Percentiles rank a stretch among this genome's conserved stretches.
Evolutionary conservation across 2,113 vertebrate species (phyloP).

Genomic region (Anolis carolinensis): DNA sequence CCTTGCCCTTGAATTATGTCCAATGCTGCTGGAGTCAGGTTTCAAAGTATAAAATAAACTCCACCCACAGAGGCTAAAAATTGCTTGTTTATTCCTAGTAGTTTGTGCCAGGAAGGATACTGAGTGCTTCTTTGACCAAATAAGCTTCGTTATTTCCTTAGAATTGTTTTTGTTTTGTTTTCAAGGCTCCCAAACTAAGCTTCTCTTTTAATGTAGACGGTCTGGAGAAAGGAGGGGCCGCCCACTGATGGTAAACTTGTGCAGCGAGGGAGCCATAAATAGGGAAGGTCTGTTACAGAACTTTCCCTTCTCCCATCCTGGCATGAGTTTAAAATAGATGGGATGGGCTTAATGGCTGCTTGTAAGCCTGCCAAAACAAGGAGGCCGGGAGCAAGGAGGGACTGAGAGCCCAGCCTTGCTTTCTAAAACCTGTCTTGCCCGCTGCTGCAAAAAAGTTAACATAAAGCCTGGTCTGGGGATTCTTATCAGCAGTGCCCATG

Average conservation of each 20-base stretch:
- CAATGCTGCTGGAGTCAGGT: neutral
- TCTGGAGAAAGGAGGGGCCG: neutral
- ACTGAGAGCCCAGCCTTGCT: neutral
- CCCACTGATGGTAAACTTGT: neutral
- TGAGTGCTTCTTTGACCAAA: neutral
- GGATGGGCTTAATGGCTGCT: conserved; percentile 23
- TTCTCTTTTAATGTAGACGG: neutral
- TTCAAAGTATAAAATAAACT: conserved; percentile 20
- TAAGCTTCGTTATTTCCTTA: neutral
- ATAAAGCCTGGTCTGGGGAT: neutral
- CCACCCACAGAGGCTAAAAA: conserved; percentile 10
- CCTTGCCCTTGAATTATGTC: conserved; percentile 8
- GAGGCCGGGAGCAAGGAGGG: conserved; percentile 5
- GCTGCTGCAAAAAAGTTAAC: neutral
- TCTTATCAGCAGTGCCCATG: conserved; percentile 10
- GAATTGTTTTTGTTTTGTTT: neutral
- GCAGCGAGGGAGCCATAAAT: conserved; percentile 22
- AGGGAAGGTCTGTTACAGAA: conserved; percentile 20
- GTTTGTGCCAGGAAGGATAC: neutral
- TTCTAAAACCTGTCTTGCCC: neutral
- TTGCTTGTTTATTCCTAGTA: conserved; percentile 1
- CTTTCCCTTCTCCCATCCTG: conserved; percentile 15
- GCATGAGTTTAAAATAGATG: conserved; percentile 21
- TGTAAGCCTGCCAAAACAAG: conserved; percentile 1
- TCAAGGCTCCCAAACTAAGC: neutral